Percentiles rank a stretch among this genome's conserved stretches.
Evolutionary conservation across 2,797 vertebrate species (phyloP).

Genomic region (Percopsis omiscomaycus): DNA sequence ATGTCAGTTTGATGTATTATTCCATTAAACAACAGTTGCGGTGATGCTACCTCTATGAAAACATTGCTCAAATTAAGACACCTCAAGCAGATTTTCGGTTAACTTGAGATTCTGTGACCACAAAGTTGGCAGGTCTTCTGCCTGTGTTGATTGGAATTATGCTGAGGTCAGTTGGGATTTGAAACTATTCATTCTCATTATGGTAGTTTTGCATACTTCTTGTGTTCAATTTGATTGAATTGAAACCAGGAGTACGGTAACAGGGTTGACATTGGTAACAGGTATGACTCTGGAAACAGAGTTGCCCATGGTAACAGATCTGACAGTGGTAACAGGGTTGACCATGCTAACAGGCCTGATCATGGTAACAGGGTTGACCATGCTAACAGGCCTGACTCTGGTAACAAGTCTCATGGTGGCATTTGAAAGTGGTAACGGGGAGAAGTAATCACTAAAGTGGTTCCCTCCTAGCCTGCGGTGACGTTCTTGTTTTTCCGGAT

Average conservation of each 20-base stretch:
- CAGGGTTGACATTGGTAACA: conserved; percentile 11
- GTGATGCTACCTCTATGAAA: conserved; percentile 12
- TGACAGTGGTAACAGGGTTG: too few relatives aligned
- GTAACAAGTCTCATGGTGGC: not conserved
- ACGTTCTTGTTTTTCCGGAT: conserved; percentile 28
- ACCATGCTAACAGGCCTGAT: too few relatives aligned
- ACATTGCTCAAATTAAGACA: not conserved
- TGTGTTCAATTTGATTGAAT: conserved; percentile 34
- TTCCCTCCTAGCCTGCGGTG: not conserved
- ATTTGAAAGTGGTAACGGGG: not conserved
- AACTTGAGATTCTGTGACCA: conserved; percentile 10
- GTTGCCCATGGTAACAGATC: too few relatives aligned
- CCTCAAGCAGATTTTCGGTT: not conserved
- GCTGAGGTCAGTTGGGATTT: conserved; percentile 24
- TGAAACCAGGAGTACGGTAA: not conserved
- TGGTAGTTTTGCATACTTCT: conserved; percentile 21
- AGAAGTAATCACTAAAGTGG: not conserved
- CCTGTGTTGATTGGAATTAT: conserved; percentile 35
- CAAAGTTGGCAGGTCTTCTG: conserved; percentile 18
- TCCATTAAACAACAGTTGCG: not conserved
- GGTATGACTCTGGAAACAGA: conserved; percentile 8
- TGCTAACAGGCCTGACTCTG: too few relatives aligned
- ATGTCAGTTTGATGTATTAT: conserved; percentile 1
- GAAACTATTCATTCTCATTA: conserved; percentile 34
- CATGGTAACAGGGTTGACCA: too few relatives aligned